Evolutionary conservation across 2,888 invertebrate genomes (phyloP).

Genomic region (Catocala nupta): DNA sequence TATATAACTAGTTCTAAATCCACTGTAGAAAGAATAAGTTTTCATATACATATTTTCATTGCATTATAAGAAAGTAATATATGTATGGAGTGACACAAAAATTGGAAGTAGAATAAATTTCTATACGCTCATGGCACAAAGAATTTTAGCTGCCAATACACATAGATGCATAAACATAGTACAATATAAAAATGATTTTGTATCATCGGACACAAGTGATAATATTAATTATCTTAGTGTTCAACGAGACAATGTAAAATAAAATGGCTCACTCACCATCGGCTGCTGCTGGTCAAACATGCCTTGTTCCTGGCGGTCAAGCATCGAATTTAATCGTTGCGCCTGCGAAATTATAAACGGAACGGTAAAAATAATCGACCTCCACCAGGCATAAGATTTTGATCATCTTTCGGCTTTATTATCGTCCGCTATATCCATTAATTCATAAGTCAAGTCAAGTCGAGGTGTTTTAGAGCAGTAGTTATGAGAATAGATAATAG

Average conservation of each 20-base stretch:
- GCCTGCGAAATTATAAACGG: constrained; percentile 70
- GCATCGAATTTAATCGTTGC: constrained; percentile 88
- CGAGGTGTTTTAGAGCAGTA: no score
- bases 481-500: no score
- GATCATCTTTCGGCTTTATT: no score
- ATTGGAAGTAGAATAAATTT: no score
- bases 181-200: constrained; percentile 1
- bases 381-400: no score
- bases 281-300: constrained; percentile 84
- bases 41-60: not conserved
- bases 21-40: no score
- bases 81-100: not conserved
- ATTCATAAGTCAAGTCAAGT: not conserved
- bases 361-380: not conserved
- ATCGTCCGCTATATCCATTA: no score
- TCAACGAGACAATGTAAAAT: constrained; percentile 18
- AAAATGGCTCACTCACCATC: constrained; percentile 74
- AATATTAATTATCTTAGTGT: constrained; percentile 11
- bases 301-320: constrained; percentile 91
- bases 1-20: no score
- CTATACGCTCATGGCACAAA: no score
- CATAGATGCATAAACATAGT: not conserved
- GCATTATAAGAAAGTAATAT: not conserved
- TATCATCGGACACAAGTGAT: constrained; percentile 16
- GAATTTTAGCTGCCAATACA: no score